A percentile compares a stretch with the other conserved stretches of the same genome.
Conservation (phyloP, 1,140 invertebrate species). For the Tetramorium alpestre region DNA sequence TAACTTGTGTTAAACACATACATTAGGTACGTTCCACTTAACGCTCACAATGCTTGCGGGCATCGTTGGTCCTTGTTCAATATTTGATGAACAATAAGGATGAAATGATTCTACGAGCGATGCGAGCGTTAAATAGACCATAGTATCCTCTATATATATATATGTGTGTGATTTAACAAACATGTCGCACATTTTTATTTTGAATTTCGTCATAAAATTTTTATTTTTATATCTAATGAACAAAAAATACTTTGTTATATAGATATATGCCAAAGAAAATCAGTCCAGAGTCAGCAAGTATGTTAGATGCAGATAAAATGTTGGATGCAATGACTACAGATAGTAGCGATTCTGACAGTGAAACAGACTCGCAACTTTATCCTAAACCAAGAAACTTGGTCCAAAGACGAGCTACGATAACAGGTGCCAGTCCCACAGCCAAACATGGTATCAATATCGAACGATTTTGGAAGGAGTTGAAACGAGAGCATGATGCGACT, state of each 20-base stretch:
- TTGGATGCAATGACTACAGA: slow-evolving; percentile 81
- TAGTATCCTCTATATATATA: too few relatives aligned
- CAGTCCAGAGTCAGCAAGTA: slow-evolving; percentile 80
- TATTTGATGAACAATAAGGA: too few relatives aligned
- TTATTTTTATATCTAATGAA: slow-evolving; percentile 7
- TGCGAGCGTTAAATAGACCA: too few relatives aligned
- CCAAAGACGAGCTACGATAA: slow-evolving; percentile 94
- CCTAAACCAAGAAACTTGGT: slow-evolving; percentile 91
- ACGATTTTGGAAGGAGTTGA: slow-evolving; percentile 90
- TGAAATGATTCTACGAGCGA: too few relatives aligned
- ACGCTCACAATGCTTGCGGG: too few relatives aligned
- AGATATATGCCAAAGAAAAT: slow-evolving; percentile 80
- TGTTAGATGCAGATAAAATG: slow-evolving; percentile 80
- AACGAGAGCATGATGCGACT: slow-evolving; percentile 85
- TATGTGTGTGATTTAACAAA: slow-evolving; percentile 1
- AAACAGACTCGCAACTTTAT: slow-evolving; percentile 83
- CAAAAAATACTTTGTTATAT: slow-evolving; percentile 46
- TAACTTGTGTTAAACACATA: neutral
- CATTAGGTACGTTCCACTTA: too few relatives aligned
- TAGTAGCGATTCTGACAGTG: slow-evolving; percentile 82
- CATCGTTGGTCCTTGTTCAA: too few relatives aligned
- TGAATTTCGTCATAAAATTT: neutral
- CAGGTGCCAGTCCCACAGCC: slow-evolving; percentile 91
- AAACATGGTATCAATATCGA: slow-evolving; percentile 89
- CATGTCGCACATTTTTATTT: neutral